Base-by-base conservation (phyloP, 2,113 vertebrate genomes). In the Heterotis niloticus region DNA sequence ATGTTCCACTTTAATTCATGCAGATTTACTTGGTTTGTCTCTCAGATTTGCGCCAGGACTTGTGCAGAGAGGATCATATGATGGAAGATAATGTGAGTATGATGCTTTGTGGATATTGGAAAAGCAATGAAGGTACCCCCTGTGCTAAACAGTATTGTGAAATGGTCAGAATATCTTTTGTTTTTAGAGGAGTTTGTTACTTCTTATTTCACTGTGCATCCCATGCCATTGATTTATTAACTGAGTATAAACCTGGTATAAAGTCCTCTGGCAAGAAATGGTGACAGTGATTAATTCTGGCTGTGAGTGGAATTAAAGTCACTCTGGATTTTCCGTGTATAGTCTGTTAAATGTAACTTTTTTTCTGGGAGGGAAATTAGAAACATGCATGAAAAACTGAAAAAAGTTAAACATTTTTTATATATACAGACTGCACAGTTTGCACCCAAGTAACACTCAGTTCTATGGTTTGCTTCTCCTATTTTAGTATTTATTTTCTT, bases 71-170 rank as follows among this genome's bases (percentile, higher is more conserved):
- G 2, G 82, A 84, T 71, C 77, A 74, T 0, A 23, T 16, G 18
- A 75, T 86, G 54, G 72, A 79, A 82, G 89, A 92, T 77, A 89
- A 82, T 28, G 92, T 93, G 83, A 91, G 91, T 91, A 76, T 5
- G 70, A 64, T 20, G 73, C 7, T 44, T 28, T 72, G 4, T 75
- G 51, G 75, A 11, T 65, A 26, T 2, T 44, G 34, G 34, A 2
- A 76, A 16, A 11, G 26, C 44, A 16, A 4, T 26, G 18, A n/a
- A 10, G 34, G 59, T 62, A 62, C 20, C 11, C 20, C 20, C 34
- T 10, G 4, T 56, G n/a, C 7, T 34, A 14, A 18, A 73, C 18
- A 23, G 51, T 51, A 73, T 73, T 66, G 11, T 11, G 11, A 4
- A 12, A 69, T 34, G 4, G 9, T 29, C 67, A 4, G 26, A 14